Conservation (phyloP, 2,888 invertebrate genomes). For the Altica lythri region DNA sequence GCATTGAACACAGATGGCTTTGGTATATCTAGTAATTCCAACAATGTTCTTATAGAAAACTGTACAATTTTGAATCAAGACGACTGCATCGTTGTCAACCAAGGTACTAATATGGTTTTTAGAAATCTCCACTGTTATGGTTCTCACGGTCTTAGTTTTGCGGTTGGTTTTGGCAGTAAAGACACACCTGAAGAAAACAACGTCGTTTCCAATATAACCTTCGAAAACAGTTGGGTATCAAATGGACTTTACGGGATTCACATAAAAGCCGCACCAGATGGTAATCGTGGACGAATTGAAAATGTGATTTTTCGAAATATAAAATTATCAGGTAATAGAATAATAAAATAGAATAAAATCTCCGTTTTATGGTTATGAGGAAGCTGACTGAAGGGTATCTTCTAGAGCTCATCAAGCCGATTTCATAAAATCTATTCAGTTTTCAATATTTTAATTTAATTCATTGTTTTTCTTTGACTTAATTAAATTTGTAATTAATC, state of each 20-base stretch:
- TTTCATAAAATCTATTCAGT: too few species aligned
- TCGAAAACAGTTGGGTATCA: slow-evolving; percentile 15
- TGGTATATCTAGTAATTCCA: slow-evolving; percentile 9
- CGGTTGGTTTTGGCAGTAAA: slow-evolving; percentile 11
- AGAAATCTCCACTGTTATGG: slow-evolving; percentile 26
- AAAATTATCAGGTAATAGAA: slow-evolving; percentile 19
- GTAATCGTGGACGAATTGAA: slow-evolving; percentile 16
- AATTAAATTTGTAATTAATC: background rate
- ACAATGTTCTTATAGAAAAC: slow-evolving; percentile 25
- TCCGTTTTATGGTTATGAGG: too few species aligned
- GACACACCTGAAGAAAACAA: slow-evolving; percentile 4
- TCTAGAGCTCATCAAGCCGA: too few species aligned
- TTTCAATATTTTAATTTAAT: too few species aligned
- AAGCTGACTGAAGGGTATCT: too few species aligned
- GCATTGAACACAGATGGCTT: slow-evolving; percentile 35
- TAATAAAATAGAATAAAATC: background rate
- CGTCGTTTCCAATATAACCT: slow-evolving; percentile 18
- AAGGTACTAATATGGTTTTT: slow-evolving; percentile 22
- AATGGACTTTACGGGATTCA: slow-evolving; percentile 25
- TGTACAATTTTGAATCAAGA: slow-evolving; percentile 28
- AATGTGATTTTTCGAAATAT: slow-evolving; percentile 25
- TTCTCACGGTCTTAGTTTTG: slow-evolving; percentile 26
- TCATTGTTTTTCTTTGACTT: background rate
- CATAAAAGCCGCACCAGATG: slow-evolving; percentile 22
- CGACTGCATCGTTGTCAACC: slow-evolving; percentile 24